Evolutionary conservation across 2,888 invertebrate species (phyloP).

Genomic region (Trichopoda pennipes): DNA sequence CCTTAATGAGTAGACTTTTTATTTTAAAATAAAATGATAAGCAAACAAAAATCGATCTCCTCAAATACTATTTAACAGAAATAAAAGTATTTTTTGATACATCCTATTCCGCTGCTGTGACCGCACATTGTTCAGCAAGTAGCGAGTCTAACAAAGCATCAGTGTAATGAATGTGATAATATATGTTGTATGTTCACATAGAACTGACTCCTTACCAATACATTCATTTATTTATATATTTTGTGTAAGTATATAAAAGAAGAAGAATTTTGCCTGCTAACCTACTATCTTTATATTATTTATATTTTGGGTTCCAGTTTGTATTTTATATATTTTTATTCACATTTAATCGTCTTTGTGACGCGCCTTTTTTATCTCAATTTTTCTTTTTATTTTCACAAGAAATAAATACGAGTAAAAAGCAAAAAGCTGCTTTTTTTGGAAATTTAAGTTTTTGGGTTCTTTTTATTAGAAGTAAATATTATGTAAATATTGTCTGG

Average conservation of each 20-base stretch:
- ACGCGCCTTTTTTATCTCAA: constrained; percentile 65
- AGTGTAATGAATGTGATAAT: constrained; percentile 15
- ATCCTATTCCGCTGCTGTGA: too few species aligned
- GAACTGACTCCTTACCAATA: constrained; percentile 7
- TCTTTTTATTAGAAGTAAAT: neutral
- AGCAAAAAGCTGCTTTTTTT: constrained; percentile 3
- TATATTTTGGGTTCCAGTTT: constrained; percentile 45
- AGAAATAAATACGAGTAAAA: neutral
- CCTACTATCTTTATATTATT: constrained; percentile 62
- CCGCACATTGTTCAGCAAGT: too few species aligned
- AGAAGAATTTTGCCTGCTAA: constrained; percentile 68
- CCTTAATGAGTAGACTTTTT: too few species aligned
- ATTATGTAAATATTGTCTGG: neutral
- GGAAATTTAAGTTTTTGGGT: neutral
- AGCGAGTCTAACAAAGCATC: neutral
- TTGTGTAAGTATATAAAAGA: constrained; percentile 32
- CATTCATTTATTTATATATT: neutral
- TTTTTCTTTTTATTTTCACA: constrained; percentile 51
- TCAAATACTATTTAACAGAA: too few species aligned
- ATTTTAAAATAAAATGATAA: too few species aligned
- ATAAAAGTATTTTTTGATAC: too few species aligned
- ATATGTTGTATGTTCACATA: too few species aligned
- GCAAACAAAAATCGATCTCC: too few species aligned
- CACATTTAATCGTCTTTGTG: constrained; percentile 51
- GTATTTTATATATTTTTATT: constrained; percentile 31